Percentiles rank a stretch among this genome's conserved stretches.
phyloP scores from a whole-genome alignment of 1,140 invertebrate genomes.

The Micrasema longulum region DNA sequence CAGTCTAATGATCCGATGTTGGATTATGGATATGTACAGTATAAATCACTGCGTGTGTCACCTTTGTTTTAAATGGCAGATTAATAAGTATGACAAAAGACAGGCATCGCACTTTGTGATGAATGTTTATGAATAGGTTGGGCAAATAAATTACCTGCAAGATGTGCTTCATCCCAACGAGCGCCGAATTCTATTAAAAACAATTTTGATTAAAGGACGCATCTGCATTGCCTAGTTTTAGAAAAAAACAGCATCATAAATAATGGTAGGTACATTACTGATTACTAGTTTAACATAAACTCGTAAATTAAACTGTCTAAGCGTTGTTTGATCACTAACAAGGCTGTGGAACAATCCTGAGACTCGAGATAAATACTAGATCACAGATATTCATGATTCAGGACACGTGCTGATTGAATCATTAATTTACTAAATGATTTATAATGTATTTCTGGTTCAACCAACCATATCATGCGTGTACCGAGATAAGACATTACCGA shows the following conservation, averaged over 20 bases:
- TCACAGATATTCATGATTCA: background rate
- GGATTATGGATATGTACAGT: conserved; percentile 23
- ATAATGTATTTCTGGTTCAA: conserved; percentile 12
- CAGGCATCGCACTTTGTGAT: conserved; percentile 22
- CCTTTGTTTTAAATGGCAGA: conserved; percentile 23
- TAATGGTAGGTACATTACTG: no score
- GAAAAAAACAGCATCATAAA: no score
- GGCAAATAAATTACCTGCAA: conserved; percentile 12
- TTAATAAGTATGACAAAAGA: conserved; percentile 15
- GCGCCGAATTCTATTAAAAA: background rate
- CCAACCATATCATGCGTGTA: conserved; percentile 17
- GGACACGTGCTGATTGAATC: conserved; percentile 21
- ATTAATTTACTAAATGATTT: conserved; percentile 17
- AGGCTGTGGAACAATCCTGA: no score
- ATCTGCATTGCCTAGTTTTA: no score
- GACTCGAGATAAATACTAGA: background rate
- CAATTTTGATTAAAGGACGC: background rate
- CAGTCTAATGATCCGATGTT: conserved; percentile 22
- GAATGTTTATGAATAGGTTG: conserved; percentile 1
- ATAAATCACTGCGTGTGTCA: conserved; percentile 33
- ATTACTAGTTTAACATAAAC: no score
- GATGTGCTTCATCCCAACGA: background rate
- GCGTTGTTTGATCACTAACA: no score
- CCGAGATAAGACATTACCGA: conserved; percentile 20
- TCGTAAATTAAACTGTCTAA: no score